Evolutionary conservation across 2,797 vertebrate genomes (phyloP).

Genomic region (Danio kyathit): DNA sequence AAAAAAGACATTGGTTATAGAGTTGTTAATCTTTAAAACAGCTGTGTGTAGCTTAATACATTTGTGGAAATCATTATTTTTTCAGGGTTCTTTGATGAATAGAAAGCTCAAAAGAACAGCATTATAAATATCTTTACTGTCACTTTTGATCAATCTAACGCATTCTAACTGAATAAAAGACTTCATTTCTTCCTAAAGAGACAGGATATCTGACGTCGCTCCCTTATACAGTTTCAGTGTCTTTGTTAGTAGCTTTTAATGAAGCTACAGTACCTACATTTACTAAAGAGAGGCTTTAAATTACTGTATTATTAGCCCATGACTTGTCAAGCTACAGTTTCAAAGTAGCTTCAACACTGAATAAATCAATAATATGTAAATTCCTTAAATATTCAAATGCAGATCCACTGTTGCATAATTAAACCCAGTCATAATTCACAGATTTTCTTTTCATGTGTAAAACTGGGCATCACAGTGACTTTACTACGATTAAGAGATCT

Average conservation of each 20-base stretch:
- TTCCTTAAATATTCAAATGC: slow-evolving; percentile 3
- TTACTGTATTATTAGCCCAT: not conserved
- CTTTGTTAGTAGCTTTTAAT: not conserved
- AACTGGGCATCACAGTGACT: not conserved
- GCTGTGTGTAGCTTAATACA: not conserved
- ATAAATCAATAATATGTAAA: slow-evolving; percentile 10
- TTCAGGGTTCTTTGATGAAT: no score
- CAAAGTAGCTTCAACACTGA: slow-evolving; percentile 4
- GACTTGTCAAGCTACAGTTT: slow-evolving; percentile 21
- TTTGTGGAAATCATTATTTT: not conserved
- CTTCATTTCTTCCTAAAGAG: no score
- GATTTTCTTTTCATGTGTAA: not conserved
- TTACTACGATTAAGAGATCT: not conserved
- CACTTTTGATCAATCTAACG: no score
- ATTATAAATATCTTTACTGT: no score
- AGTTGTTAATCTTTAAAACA: not conserved
- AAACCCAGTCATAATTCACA: not conserved
- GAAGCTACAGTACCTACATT: not conserved
- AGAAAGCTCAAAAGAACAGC: no score
- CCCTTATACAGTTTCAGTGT: not conserved
- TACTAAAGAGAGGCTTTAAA: slow-evolving; percentile 16
- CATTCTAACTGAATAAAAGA: no score
- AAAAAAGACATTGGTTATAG: no score
- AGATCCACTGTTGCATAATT: slow-evolving; percentile 36
- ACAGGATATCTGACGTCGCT: not conserved